Evolutionary conservation across 2,797 vertebrate species (phyloP), one percentile per base, ranked within the genome.

Genomic region (Muscicapa comitata): DNA sequence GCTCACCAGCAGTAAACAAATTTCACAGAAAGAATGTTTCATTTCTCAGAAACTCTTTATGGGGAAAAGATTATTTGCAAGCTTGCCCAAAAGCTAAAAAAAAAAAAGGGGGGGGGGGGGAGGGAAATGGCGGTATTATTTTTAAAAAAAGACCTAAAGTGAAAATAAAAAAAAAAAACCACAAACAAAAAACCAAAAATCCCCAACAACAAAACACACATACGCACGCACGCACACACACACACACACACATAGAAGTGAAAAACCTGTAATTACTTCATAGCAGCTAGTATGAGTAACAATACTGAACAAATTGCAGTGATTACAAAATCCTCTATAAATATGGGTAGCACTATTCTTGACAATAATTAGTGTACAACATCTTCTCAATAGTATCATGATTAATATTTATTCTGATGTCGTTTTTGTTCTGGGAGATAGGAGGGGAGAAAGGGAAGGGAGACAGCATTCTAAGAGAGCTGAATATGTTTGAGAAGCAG

Each of bases 261-360:
- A 91, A 85, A 95, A 95, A 91, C 76, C 14, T 84, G 40, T 87
- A 96, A 95, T 95, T 96, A 90, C 86, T 97, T 96, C 90, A 88
- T 96, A 96, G 83, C 54, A 76, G 73, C 78, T 90, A 82, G 67
- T 90, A 31, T 88, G 87, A 92, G 94, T 94, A 96, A 96, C 92
- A 97, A 97, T 94, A 95, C 90, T 37, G 95, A 96, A 89, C 75
- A 81, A 96, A 96, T 95, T 95, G 91, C 92, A 88, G 59, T 94
- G 93, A 97, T 97, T 97, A 96, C 94, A 97, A 97, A 91, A 95
- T 73, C 71, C 43, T 94, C 78, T 90, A 82, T 75, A 96, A 96
- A 96, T 94, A 91, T 80, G 88, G 92, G 82, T 70, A 96, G 84
- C 93, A 72, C 88, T 86, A 57, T 93, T 95, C 92, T 75, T 74